Base-by-base conservation (phyloP, 1,140 invertebrate species). In the Batillaria attramentaria region DNA sequence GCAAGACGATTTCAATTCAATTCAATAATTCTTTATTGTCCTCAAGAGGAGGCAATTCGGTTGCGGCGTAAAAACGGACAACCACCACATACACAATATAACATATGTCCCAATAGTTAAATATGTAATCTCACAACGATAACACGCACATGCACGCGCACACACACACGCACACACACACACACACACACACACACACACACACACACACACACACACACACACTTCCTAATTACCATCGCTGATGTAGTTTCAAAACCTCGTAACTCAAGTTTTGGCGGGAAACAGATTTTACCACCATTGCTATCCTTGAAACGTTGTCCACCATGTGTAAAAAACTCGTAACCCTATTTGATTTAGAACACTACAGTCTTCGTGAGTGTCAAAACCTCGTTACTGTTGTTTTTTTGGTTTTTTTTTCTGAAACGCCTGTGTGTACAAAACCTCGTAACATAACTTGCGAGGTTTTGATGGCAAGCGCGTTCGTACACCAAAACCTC, bases 131-230 rank as follows among this genome's bases (percentile, higher is more conserved):
- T n/a, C n/a, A n/a, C n/a, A n/a, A n/a, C n/a, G n/a, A n/a, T n/a
- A n/a, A n/a, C n/a, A n/a, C n/a, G n/a, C n/a, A n/a, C n/a, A n/a
- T n/a, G n/a, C n/a, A n/a, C 35, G 28, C 54, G 31, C 54, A 68
- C 57, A 33, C 20, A 66, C 65, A 43, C 39, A 42, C 62, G 37
- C 37, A 60, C 70, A 73, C 78, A 73, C 46, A 42, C 54, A 73
- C 43, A 79, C 50, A 54, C 20, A 6, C 68, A 72, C 2, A 35
- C 37, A 79, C 28, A 72, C 6, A 54, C 46, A 24, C 46, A 62
- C 31, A 73, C 57, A 65, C 50, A 62, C 37, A 46, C n/a, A 73
- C 39, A 42, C 28, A 62, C 70, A 65, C 28, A 74, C 69, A 66
- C 72, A 73, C 57, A 65, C 57, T 73, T 50, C 10, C 46, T 13